Percentiles rank a stretch among this genome's conserved stretches.
These are phyloP conservation scores for Pterocles orientalis DNA, from an alignment of 2,113 vertebrate genomes.

Conservation along the genomic window DNA sequence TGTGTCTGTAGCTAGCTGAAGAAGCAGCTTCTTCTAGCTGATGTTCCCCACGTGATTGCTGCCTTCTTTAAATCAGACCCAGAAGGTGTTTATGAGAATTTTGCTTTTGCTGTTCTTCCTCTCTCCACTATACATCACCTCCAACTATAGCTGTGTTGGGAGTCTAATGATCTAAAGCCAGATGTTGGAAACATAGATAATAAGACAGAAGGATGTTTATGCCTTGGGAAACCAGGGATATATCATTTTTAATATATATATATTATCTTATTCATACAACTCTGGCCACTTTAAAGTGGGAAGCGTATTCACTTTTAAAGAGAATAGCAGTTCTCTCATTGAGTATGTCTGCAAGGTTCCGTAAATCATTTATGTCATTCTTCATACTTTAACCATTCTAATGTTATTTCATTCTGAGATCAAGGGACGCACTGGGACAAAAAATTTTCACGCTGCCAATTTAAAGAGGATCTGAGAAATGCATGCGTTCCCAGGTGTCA, in stretches of 20 bases:
- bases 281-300: neutral
- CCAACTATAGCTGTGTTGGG: neutral
- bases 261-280: neutral
- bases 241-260: neutral
- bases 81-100: conserved; percentile 1
- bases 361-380: neutral
- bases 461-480: conserved; percentile 3
- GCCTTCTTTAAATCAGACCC: neutral
- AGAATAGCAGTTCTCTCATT: neutral
- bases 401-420: neutral
- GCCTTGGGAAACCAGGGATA: neutral
- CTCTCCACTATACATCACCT: neutral
- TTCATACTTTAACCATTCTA: neutral
- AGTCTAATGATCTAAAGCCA: neutral
- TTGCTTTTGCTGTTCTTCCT: neutral
- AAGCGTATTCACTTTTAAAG: neutral
- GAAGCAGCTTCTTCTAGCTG: neutral
- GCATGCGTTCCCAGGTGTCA: neutral
- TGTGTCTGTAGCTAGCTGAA: neutral
- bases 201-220: conserved; percentile 12
- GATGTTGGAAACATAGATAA: neutral
- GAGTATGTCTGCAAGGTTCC: neutral
- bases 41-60: neutral
- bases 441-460: neutral
- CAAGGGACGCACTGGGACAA: neutral